phyloP scores from a whole-genome alignment of 2,888 invertebrate species.

The Lithophane semibrunnea region DNA sequence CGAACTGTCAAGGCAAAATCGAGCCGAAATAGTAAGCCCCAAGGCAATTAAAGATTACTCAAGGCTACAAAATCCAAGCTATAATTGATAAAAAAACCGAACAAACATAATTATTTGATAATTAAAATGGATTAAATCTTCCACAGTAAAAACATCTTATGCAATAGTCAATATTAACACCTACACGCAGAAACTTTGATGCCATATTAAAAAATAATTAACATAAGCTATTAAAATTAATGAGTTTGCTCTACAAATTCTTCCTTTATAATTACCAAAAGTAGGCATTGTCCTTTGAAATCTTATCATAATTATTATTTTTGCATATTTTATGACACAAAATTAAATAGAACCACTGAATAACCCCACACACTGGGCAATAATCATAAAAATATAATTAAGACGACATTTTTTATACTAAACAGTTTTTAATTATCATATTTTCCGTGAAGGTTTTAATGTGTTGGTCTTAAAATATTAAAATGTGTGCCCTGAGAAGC shows the following conservation, averaged over 20 bases:
- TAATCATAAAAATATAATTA: constrained; percentile 65
- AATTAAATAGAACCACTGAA: constrained; percentile 32
- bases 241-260: constrained; percentile 56
- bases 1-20: neutral
- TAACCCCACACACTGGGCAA: constrained; percentile 49
- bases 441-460: constrained; percentile 50
- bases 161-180: constrained; percentile 45
- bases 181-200: constrained; percentile 36
- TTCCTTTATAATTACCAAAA: constrained; percentile 56
- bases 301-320: constrained; percentile 43
- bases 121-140: constrained; percentile 22
- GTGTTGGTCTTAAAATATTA: constrained; percentile 52
- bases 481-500: constrained; percentile 47
- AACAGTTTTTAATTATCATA: constrained; percentile 59
- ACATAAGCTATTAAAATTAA: constrained; percentile 61
- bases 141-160: constrained; percentile 9
- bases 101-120: neutral
- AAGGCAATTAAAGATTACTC: no score
- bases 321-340: constrained; percentile 50
- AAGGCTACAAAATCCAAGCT: neutral
- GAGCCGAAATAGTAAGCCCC: neutral
- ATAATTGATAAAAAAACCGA: neutral
- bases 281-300: constrained; percentile 52
- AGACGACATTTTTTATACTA: constrained; percentile 57
- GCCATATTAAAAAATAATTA: constrained; percentile 58